Base-by-base conservation (phyloP, 2,113 vertebrate species). In the Gila orcuttii region DNA sequence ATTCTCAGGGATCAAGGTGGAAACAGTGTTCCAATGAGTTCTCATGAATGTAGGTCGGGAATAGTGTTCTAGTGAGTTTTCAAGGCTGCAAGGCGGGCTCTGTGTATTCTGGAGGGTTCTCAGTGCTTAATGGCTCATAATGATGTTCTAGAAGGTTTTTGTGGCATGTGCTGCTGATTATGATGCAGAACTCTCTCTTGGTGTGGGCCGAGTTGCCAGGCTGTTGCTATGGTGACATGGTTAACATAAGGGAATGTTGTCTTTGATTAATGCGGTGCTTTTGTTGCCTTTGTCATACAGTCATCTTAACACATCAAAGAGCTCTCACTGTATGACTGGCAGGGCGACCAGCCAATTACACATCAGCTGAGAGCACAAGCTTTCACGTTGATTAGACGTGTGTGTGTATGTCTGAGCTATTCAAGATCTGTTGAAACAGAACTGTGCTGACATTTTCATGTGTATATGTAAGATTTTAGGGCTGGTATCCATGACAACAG, bases 221-320 rank as follows among this genome's bases (percentile, higher is more conserved):
- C 83, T 64, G 88, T 89, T 89, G 83, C 88, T 87, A 85, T 89
- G 86, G 86, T 39, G 50, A 89, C 57, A 23, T 83, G 86, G 83
- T 89, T 89, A 89, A 66, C 83, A 89, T 87, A 89, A 86, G 85
- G 89, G 89, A 89, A 90, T 90, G 85, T 66, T 79, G 45, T 90
- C 87, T 90, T 84, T 90, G 85, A 91, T 88, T 90, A 91, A 88
- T 75, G 83, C 31, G 64, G 31, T 64, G 42, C 90, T 88, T 89
- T 92, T 91, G 89, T 92, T 85, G 88, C 28, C 62, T 82, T 91
- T 88, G 91, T 91, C 89, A 90, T 88, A 75, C 84, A 80, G 89
- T 88, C 84, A 52, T 86, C 75, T 91, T 91, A 92, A 90, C 92
- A 92, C 89, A 90, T 93, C 91, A 93, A 93, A 94, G 90, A 82